Conservation (phyloP, 64 coral and sea anemone genomes). For the Platygyra sinensis region DNA sequence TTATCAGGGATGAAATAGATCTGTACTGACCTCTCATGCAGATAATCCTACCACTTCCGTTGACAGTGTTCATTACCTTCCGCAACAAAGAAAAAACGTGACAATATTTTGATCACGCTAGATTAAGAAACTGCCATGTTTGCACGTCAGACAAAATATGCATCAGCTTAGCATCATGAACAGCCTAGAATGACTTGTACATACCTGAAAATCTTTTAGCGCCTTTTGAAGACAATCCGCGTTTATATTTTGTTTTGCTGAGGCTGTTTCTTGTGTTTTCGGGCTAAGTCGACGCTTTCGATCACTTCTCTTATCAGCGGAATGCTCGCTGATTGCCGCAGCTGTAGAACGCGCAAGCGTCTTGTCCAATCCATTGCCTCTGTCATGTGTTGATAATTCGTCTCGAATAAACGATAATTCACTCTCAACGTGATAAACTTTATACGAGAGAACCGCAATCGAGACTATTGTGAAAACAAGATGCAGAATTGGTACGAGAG, state of each 20-base stretch:
- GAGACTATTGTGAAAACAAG: not conserved
- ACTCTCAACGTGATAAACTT: conserved; percentile 9
- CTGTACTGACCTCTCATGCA: conserved; percentile 28
- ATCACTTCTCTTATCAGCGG: not conserved
- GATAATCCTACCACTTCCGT: conserved; percentile 16
- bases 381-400: not conserved
- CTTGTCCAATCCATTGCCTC: too few relatives aligned
- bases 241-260: not conserved
- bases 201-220: not conserved
- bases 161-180: not conserved
- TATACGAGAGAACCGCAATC: not conserved
- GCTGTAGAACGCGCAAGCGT: not conserved
- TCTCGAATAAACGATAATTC: conserved; percentile 4
- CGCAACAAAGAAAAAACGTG: not conserved
- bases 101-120: not conserved
- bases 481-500: not conserved
- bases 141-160: not conserved
- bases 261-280: too few relatives aligned
- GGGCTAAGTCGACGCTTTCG: not conserved
- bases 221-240: not conserved
- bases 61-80: not conserved
- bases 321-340: not conserved
- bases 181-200: not conserved
- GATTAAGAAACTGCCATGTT: not conserved
- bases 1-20: not conserved